Conservation (phyloP, 2,113 vertebrate genomes). For the Lota lota region DNA sequence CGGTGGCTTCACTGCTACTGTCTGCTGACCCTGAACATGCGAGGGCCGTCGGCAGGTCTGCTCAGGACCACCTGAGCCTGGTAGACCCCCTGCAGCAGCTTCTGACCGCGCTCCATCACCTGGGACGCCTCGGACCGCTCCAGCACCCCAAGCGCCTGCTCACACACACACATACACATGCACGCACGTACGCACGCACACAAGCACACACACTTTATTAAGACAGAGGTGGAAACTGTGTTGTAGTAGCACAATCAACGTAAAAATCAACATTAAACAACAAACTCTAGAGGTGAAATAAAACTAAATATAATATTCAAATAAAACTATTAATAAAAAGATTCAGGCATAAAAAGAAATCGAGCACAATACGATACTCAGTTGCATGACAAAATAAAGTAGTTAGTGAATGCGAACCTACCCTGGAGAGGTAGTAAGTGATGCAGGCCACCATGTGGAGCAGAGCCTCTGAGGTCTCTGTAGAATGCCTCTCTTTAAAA, state of each 20-base stretch:
- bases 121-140: constrained; percentile 72
- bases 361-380: too few relatives aligned
- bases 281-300: too few relatives aligned
- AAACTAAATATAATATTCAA: too few relatives aligned
- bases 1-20: neutral
- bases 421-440: constrained; percentile 86
- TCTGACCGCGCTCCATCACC: constrained; percentile 81
- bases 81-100: constrained; percentile 67
- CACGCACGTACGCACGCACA: too few relatives aligned
- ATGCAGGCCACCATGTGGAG: constrained; percentile 91
- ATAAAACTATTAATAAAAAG: too few relatives aligned
- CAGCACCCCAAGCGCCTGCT: constrained; percentile 78
- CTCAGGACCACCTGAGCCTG: constrained; percentile 36
- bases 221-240: too few relatives aligned
- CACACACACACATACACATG: neutral
- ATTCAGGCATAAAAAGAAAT: too few relatives aligned
- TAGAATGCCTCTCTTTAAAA: constrained; percentile 68
- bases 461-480: constrained; percentile 72
- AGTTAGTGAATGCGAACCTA: constrained; percentile 43
- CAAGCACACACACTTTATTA: too few relatives aligned
- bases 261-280: too few relatives aligned
- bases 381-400: too few relatives aligned
- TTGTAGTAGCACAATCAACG: too few relatives aligned
- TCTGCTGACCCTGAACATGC: constrained; percentile 18
- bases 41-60: constrained; percentile 19